phyloP scores from a whole-genome alignment of 2,888 invertebrate genomes.

The Sycophila texana region DNA sequence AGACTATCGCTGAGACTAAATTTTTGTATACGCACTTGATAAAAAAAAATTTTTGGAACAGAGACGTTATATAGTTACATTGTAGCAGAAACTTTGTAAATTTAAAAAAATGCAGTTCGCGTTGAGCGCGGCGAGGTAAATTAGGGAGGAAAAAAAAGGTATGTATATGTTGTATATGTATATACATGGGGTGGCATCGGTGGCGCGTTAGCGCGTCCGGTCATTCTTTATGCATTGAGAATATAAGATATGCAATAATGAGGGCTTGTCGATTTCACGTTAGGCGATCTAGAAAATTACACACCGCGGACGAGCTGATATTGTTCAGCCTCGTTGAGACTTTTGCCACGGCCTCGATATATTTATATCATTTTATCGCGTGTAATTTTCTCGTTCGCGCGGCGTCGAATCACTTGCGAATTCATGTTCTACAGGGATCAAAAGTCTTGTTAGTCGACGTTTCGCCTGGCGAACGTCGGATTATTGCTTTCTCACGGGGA shows the following conservation, averaged over 20 bases:
- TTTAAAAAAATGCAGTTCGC: too few relatives aligned
- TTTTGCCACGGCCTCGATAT: constrained; percentile 15
- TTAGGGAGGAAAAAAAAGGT: too few relatives aligned
- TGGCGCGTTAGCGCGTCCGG: neutral
- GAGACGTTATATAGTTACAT: too few relatives aligned
- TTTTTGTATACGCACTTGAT: too few relatives aligned
- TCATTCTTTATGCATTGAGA: constrained; percentile 39
- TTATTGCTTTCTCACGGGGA: too few relatives aligned
- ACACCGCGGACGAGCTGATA: neutral
- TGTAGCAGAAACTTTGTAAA: too few relatives aligned
- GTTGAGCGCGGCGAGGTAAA: too few relatives aligned
- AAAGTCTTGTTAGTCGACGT: constrained; percentile 35
- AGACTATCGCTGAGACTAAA: too few relatives aligned
- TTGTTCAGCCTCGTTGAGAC: constrained; percentile 20
- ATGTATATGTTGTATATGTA: neutral
- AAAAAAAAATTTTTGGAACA: too few relatives aligned
- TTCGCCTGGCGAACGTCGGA: neutral
- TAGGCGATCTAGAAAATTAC: constrained; percentile 51
- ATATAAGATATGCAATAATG: constrained; percentile 50
- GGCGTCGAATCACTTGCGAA: constrained; percentile 25
- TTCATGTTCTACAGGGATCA: constrained; percentile 28
- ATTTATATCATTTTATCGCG: constrained; percentile 29
- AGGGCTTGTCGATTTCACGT: constrained; percentile 46
- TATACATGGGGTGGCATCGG: neutral
- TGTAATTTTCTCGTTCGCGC: constrained; percentile 21